Conservation (phyloP, 2,888 invertebrate species). For the Campopleginae sp. region DNA sequence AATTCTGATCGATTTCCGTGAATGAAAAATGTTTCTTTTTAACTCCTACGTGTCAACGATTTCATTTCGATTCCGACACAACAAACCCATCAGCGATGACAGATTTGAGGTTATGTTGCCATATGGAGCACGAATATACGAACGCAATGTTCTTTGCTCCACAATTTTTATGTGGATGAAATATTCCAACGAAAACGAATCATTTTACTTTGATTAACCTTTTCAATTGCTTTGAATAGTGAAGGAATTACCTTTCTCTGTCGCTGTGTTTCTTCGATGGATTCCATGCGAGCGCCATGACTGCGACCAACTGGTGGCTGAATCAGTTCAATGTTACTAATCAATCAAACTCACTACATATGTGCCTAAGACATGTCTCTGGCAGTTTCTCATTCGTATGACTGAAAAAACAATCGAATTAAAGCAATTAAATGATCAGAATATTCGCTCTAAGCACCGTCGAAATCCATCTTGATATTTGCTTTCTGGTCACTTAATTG, state of each 20-base stretch:
- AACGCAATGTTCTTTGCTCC: not conserved
- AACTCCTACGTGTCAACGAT: not conserved
- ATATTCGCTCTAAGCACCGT: too few species aligned
- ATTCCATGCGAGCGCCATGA: conserved; percentile 86
- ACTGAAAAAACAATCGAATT: not conserved
- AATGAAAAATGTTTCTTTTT: not conserved
- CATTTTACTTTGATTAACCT: conserved; percentile 26
- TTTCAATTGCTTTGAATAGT: not conserved
- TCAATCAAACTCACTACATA: not conserved
- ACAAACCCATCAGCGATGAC: conserved; percentile 15
- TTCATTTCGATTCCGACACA: not conserved
- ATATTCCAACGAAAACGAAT: conserved; percentile 40
- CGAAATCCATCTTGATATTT: not conserved
- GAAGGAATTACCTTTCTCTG: conserved; percentile 87
- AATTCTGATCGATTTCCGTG: not conserved
- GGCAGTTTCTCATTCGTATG: not conserved
- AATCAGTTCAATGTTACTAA: not conserved
- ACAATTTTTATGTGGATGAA: not conserved
- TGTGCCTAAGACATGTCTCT: not conserved
- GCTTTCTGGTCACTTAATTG: not conserved
- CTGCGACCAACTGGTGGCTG: conserved; percentile 11
- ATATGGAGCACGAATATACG: conserved; percentile 27
- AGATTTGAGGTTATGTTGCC: conserved; percentile 71
- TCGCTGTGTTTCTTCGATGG: conserved; percentile 93
- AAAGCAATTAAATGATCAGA: not conserved